Conservation (phyloP, 2,113 vertebrate genomes). For the Leuciscus idus region DNA sequence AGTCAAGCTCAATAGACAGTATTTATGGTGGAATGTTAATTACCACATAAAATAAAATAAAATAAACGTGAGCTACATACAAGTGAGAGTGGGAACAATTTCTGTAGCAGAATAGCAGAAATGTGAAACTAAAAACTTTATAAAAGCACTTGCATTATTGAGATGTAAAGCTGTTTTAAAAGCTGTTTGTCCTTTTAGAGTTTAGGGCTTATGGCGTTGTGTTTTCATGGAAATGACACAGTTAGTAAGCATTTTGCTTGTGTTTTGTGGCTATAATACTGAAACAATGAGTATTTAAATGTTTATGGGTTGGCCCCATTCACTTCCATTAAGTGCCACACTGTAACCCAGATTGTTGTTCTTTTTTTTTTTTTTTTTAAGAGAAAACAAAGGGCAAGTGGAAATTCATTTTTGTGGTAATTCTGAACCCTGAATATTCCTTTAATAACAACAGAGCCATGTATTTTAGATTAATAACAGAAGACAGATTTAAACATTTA, state of each 20-base stretch:
- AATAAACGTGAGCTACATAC: accelerated
- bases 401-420: neutral
- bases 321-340: neutral
- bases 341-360: neutral
- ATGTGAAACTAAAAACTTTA: neutral
- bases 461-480: neutral
- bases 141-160: neutral
- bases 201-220: neutral
- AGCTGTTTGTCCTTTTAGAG: neutral
- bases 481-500: neutral
- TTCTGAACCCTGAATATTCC: neutral
- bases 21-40: neutral
- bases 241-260: neutral
- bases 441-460: neutral
- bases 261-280: neutral
- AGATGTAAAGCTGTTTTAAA: neutral
- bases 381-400: neutral
- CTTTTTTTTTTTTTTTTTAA: neutral
- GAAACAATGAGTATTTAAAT: neutral
- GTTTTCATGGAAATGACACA: neutral
- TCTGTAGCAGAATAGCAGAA: neutral
- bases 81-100: neutral
- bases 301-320: neutral
- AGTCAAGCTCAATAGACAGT: neutral
- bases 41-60: neutral